Percentiles rank a stretch among this genome's conserved stretches.
Conservation (phyloP, 1,140 invertebrate species). For the Helicoverpa zea region DNA sequence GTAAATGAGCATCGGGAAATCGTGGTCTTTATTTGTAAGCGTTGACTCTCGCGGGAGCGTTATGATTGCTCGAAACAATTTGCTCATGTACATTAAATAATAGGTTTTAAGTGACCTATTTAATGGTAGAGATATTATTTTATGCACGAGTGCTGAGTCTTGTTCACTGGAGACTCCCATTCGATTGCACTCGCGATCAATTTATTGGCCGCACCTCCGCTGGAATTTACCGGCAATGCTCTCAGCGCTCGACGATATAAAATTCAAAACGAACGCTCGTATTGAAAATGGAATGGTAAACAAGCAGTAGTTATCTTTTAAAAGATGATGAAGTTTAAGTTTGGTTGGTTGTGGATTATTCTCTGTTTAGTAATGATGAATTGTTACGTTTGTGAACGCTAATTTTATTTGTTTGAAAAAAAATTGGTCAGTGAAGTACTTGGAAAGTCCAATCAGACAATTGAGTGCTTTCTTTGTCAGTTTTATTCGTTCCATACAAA, state of each 20-base stretch:
- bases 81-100: slow-evolving; percentile 31
- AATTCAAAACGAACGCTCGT: slow-evolving; percentile 26
- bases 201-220: slow-evolving; percentile 45
- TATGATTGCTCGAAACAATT: slow-evolving; percentile 45
- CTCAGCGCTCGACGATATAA: slow-evolving; percentile 22
- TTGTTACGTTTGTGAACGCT: neutral
- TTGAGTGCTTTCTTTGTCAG: no score
- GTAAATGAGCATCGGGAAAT: slow-evolving; percentile 14
- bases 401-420: no score
- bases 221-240: slow-evolving; percentile 33
- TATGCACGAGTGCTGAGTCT: slow-evolving; percentile 47
- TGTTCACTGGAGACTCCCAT: slow-evolving; percentile 26
- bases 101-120: slow-evolving; percentile 47
- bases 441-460: no score
- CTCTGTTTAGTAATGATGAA: neutral
- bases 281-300: slow-evolving; percentile 5
- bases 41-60: neutral
- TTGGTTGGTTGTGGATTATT: neutral
- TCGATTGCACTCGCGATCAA: slow-evolving; percentile 30
- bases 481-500: no score
- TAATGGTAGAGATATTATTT: slow-evolving; percentile 31
- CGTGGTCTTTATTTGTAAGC: neutral
- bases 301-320: slow-evolving; percentile 1
- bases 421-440: no score
- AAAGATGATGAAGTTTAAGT: neutral